Percentiles rank a stretch among this genome's conserved stretches.
phyloP scores from a whole-genome alignment of 1,140 invertebrate species.

The Parasteatoda tepidariorum region DNA sequence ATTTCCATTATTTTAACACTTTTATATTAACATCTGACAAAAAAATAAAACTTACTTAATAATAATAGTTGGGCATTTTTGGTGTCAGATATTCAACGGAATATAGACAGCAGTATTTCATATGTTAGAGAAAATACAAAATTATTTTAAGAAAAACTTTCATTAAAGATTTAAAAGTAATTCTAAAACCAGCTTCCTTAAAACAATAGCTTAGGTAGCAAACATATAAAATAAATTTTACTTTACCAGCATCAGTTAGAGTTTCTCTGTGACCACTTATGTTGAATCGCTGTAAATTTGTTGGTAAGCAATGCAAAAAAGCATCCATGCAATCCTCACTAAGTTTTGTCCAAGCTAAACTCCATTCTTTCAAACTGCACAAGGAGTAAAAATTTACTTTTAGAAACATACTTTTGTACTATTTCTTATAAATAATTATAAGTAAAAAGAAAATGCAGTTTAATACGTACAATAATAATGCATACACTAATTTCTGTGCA shows the following conservation, averaged over 20 bases:
- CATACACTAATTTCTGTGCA: background rate
- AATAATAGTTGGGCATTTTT: no score
- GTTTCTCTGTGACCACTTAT: slow-evolving; percentile 82
- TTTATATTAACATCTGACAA: no score
- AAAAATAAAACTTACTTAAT: no score
- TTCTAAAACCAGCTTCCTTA: no score
- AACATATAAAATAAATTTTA: no score
- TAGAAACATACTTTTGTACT: background rate
- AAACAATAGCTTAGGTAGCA: no score
- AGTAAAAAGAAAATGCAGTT: background rate
- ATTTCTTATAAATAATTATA: background rate
- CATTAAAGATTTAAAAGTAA: no score
- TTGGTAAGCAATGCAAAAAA: slow-evolving; percentile 75
- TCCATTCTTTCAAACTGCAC: slow-evolving; percentile 78
- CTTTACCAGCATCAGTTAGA: slow-evolving; percentile 78
- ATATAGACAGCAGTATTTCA: no score
- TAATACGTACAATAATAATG: background rate
- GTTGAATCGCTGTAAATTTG: slow-evolving; percentile 79
- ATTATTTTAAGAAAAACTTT: no score
- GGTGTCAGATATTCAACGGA: no score
- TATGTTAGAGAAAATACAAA: no score
- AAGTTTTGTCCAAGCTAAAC: slow-evolving; percentile 85
- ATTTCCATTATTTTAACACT: no score
- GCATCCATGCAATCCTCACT: slow-evolving; percentile 73
- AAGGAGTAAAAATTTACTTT: background rate